Conservation (phyloP, 2,888 invertebrate genomes). For the Trisateles emortualis region DNA sequence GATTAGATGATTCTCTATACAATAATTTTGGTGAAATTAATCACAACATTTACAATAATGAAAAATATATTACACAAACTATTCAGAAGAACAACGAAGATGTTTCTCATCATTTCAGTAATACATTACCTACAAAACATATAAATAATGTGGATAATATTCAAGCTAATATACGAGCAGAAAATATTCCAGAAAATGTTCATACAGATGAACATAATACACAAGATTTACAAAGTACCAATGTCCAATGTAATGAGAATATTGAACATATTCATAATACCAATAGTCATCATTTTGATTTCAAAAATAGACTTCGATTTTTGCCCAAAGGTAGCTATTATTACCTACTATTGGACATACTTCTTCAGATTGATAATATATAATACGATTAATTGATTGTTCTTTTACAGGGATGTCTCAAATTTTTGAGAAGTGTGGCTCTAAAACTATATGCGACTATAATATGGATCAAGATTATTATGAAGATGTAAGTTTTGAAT, state of each 20-base stretch:
- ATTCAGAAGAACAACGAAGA: conserved; percentile 13
- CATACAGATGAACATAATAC: neutral
- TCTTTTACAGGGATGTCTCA: conserved; percentile 82
- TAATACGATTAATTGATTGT: neutral
- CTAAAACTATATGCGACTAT: conserved; percentile 51
- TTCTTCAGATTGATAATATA: neutral
- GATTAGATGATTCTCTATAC: conserved; percentile 24
- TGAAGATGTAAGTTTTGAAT: conserved; percentile 67
- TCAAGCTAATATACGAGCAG: conserved; percentile 1
- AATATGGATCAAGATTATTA: conserved; percentile 65
- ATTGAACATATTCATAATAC: conserved; percentile 1
- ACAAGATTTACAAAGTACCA: neutral
- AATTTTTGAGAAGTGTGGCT: conserved; percentile 72
- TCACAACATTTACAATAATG: neutral
- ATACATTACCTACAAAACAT: conserved; percentile 5
- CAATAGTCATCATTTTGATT: conserved; percentile 57
- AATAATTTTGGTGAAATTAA: conserved; percentile 2
- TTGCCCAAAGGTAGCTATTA: conserved; percentile 84
- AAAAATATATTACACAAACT: neutral
- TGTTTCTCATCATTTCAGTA: conserved; percentile 50
- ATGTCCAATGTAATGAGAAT: neutral
- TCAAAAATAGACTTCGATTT: conserved; percentile 79
- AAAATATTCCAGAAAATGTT: neutral
- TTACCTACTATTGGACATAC: neutral
- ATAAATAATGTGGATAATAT: neutral